These are phyloP conservation scores for Coryphaenoides rupestris DNA, from an alignment of 2,113 vertebrate species.

Conservation along the genomic window DNA sequence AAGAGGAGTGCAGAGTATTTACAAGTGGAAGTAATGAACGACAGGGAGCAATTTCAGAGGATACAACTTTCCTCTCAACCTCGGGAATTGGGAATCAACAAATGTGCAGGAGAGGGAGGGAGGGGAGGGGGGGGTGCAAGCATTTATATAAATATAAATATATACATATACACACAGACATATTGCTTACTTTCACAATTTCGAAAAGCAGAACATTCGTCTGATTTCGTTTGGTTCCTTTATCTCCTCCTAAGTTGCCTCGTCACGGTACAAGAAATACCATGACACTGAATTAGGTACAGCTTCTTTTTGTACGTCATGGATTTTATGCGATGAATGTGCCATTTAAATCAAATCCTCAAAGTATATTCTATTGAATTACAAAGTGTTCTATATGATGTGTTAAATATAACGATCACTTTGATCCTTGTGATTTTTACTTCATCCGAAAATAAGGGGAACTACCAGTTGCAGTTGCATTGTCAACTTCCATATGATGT, in stretches of 20 bases:
- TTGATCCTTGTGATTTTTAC: too few species aligned
- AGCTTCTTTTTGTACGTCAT: constrained; percentile 14
- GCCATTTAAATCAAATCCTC: constrained; percentile 17
- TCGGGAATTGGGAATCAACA: neutral
- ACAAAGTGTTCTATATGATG: neutral
- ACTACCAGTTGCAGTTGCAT: neutral
- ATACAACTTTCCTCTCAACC: neutral
- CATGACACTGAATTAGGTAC: constrained; percentile 12
- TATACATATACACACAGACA: too few species aligned
- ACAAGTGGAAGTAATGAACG: too few species aligned
- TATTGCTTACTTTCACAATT: too few species aligned
- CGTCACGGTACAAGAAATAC: neutral
- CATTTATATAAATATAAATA: too few species aligned
- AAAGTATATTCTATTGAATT: neutral
- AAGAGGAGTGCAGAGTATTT: too few species aligned
- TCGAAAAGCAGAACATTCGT: too few species aligned
- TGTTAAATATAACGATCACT: neutral
- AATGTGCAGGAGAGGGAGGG: too few species aligned
- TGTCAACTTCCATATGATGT: neutral
- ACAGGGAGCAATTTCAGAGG: neutral
- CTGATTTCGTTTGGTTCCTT: too few species aligned
- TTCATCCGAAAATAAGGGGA: too few species aligned
- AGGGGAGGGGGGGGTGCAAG: neutral
- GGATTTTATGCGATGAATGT: constrained; percentile 42
- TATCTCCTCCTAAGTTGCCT: too few species aligned